Evolutionary conservation across 2,888 invertebrate species (phyloP).

Genomic region (Lasioglossum pauxillum): DNA sequence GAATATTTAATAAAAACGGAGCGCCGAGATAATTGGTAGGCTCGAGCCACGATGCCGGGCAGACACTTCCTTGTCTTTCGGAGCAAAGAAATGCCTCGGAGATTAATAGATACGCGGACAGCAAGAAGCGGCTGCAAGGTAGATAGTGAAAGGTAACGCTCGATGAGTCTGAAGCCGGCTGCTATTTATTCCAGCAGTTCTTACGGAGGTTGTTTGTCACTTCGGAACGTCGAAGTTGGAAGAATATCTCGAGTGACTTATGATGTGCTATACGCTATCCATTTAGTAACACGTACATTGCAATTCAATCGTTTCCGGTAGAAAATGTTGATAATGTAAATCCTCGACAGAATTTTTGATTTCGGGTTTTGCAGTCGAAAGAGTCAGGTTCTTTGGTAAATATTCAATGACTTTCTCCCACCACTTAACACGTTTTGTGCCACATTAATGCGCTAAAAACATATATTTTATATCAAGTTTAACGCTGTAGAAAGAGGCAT

Average conservation of each 20-base stretch:
- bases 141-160: conserved; percentile 5
- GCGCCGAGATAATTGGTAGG: background rate
- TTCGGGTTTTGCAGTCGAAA: too few relatives aligned
- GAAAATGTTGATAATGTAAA: background rate
- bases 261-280: background rate
- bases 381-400: too few relatives aligned
- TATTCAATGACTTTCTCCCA: too few relatives aligned
- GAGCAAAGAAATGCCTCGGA: background rate
- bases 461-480: too few relatives aligned
- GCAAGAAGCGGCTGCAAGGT: conserved; percentile 3
- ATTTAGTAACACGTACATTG: background rate
- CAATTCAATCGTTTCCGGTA: background rate
- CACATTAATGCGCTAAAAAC: too few relatives aligned
- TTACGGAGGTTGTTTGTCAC: background rate
- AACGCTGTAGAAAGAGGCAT: too few relatives aligned
- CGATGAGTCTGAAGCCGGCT: background rate
- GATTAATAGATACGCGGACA: background rate
- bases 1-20: conserved; percentile 8
- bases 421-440: too few relatives aligned
- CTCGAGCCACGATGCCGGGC: background rate
- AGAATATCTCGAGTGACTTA: background rate
- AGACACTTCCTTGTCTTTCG: background rate
- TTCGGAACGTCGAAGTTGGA: background rate
- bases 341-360: background rate
- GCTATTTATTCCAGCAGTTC: background rate